These are phyloP conservation scores for Melanotus villosus DNA, from an alignment of 2,888 invertebrate species.

Conservation along the genomic window DNA sequence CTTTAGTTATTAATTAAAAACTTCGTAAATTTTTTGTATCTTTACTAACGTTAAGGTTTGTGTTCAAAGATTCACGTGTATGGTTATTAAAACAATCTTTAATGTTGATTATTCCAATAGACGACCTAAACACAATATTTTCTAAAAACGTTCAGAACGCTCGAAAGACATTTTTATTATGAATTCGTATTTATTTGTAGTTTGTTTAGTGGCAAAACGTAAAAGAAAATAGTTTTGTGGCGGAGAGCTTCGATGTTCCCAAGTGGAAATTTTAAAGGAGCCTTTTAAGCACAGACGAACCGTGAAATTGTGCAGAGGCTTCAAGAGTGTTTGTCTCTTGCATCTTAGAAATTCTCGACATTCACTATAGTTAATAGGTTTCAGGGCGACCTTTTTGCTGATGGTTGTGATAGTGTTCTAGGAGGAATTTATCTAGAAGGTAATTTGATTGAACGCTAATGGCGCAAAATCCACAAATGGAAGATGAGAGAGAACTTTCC, in stretches of 20 bases:
- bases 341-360: conserved; percentile 39
- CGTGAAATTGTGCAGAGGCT: conserved; percentile 42
- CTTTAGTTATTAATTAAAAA: too few relatives aligned
- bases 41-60: too few relatives aligned
- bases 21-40: too few relatives aligned
- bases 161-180: too few relatives aligned
- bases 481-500: too few relatives aligned
- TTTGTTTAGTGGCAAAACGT: conserved; percentile 13
- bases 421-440: conserved; percentile 23
- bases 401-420: not conserved
- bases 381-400: conserved; percentile 22
- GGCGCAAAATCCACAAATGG: too few relatives aligned
- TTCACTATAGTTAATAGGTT: conserved; percentile 40
- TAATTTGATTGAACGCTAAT: conserved; percentile 20
- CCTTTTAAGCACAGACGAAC: conserved; percentile 40
- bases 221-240: conserved; percentile 29
- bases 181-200: conserved; percentile 12
- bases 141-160: too few relatives aligned
- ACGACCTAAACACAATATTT: too few relatives aligned
- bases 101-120: too few relatives aligned
- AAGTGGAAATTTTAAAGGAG: conserved; percentile 40
- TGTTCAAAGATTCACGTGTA: too few relatives aligned
- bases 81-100: too few relatives aligned
- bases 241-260: conserved; percentile 33
- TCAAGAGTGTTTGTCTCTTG: conserved; percentile 30